phyloP scores from a whole-genome alignment of 2,888 invertebrate genomes.

The Pelosia muscerda region DNA sequence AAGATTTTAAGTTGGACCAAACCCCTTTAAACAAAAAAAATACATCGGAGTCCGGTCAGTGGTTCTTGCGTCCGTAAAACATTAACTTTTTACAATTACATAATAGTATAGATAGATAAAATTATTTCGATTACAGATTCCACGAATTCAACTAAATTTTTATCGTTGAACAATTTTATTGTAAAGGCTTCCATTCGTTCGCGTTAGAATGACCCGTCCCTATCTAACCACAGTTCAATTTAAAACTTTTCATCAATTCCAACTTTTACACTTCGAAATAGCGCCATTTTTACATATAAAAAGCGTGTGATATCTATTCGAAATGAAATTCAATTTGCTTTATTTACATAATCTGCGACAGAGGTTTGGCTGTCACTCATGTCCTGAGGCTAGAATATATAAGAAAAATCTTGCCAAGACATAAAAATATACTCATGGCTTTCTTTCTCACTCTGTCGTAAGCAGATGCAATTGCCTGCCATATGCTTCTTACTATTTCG shows the following conservation, averaged over 20 bases:
- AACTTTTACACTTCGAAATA: slow-evolving; percentile 7
- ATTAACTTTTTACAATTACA: no score
- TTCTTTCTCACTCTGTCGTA: not conserved
- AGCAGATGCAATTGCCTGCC: not conserved
- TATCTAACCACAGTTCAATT: slow-evolving; percentile 9
- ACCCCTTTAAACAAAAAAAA: no score
- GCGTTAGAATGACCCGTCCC: not conserved
- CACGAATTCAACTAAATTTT: not conserved
- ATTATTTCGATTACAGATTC: not conserved
- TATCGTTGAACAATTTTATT: not conserved
- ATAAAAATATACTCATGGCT: not conserved
- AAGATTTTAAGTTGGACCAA: no score
- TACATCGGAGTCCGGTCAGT: no score
- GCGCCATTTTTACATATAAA: not conserved
- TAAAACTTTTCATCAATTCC: slow-evolving; percentile 14
- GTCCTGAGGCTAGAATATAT: not conserved
- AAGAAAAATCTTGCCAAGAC: not conserved
- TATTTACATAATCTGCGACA: not conserved
- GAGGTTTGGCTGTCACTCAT: not conserved
- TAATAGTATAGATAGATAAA: no score
- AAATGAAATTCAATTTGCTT: not conserved
- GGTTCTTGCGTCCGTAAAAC: no score
- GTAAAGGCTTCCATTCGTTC: not conserved
- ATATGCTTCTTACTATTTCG: no score
- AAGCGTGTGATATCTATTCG: not conserved